Evolutionary conservation across 2,888 invertebrate species (phyloP).

Genomic region (Palloptera scutellata): DNA sequence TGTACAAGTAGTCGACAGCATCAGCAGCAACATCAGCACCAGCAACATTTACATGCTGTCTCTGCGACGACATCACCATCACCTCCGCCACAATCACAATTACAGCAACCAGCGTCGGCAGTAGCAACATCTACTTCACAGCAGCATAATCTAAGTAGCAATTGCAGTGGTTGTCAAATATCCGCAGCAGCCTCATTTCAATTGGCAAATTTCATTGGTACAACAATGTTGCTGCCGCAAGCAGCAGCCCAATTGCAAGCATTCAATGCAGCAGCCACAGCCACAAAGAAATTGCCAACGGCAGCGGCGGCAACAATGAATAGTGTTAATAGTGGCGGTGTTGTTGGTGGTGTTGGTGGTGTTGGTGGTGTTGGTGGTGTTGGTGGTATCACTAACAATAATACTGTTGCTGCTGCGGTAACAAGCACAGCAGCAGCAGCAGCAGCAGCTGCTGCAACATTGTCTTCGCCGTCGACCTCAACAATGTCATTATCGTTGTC

Average conservation of each 20-base stretch:
- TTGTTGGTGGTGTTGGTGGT: not conserved
- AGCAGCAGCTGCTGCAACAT: conserved; percentile 40
- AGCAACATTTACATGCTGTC: conserved; percentile 11
- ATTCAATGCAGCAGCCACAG: conserved; percentile 27
- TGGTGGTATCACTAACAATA: conserved; percentile 17
- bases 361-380: not conserved
- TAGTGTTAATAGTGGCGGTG: not conserved
- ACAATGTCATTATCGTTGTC: not conserved
- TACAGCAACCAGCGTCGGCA: not conserved
- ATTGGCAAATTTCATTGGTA: conserved; percentile 59
- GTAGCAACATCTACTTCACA: conserved; percentile 28
- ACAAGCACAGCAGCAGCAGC: conserved; percentile 41
- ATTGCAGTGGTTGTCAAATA: conserved; percentile 58
- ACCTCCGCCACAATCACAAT: not conserved
- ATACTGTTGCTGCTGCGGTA: not conserved
- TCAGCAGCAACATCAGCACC: conserved; percentile 21
- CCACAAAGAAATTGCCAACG: conserved; percentile 9
- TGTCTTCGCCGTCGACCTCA: too few relatives aligned
- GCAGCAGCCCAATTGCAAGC: conserved; percentile 28
- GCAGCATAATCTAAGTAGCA: conserved; percentile 35
- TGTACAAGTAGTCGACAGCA: conserved; percentile 40
- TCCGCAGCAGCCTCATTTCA: conserved; percentile 58
- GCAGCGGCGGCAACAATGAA: not conserved
- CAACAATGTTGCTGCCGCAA: conserved; percentile 53
- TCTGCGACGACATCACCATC: conserved; percentile 30